Conservation (phyloP, 2,888 invertebrate genomes). For the Mesorhabditis belari region DNA sequence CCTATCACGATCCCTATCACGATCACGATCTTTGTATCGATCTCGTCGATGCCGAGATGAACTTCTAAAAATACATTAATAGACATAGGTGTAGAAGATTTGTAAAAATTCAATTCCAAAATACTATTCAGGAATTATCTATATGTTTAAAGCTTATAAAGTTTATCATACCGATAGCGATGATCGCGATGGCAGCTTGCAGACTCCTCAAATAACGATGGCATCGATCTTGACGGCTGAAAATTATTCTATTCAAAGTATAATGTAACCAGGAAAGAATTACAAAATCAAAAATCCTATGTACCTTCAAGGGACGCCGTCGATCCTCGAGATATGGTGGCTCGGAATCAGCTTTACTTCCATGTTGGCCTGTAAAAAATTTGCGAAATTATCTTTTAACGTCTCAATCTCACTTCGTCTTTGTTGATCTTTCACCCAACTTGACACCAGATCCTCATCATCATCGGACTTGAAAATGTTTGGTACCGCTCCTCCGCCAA, state of each 20-base stretch:
- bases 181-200: conserved; percentile 24
- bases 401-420: conserved; percentile 19
- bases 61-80: conserved; percentile 12
- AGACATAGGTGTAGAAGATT: conserved; percentile 6
- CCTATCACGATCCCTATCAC: not conserved
- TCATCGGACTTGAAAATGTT: conserved; percentile 2
- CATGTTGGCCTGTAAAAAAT: not conserved
- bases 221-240: conserved; percentile 41
- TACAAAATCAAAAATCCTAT: not conserved
- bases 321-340: not conserved
- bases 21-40: conserved; percentile 9
- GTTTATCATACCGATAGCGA: conserved; percentile 7
- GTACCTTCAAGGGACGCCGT: not conserved
- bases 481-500: not conserved
- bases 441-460: conserved; percentile 31
- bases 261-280: not conserved
- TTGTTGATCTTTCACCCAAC: conserved; percentile 33
- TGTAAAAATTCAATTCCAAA: conserved; percentile 8
- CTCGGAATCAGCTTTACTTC: not conserved
- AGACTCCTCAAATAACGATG: conserved; percentile 41
- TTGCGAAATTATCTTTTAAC: too few relatives aligned
- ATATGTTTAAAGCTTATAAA: not conserved
- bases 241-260: conserved; percentile 1
- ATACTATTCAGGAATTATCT: not conserved
- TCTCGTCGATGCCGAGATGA: conserved; percentile 31